Base-by-base conservation (phyloP, 2,797 vertebrate species). In the Busarellus nigricollis region DNA sequence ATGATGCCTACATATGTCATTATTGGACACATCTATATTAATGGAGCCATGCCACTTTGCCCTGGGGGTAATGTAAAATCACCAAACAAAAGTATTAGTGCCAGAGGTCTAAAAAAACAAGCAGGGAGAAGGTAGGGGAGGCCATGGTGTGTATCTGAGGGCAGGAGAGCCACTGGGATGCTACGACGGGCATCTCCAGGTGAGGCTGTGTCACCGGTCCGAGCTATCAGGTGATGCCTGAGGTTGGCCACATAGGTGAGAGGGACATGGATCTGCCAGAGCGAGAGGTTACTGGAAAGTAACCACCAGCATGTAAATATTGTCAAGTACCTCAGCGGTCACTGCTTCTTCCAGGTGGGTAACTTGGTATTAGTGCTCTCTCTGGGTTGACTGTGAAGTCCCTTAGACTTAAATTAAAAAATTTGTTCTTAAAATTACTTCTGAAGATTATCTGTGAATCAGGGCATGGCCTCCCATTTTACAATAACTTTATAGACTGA, bases 181-280 rank as follows among this genome's bases (percentile, higher is more conserved):
- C 35, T 45, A 16, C 0, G 0, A 35, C 5, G 5, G 20, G 25
- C 20, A 61, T 44, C 55, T 77, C 55, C 50, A 73, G 28, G 5
- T 15, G 54, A 59, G 54, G 38, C 49, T 76, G 45, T 19, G 67
- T 58, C 26, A 45, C 62, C 1, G 10, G 58, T 19, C 18, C 15
- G 22, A 89, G 37, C 7, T 11, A 45, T 20, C 5, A 25, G 49
- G 35, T 38, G 26, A 10, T 71, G 71, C 15, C 58, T 76, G 44
- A 88, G 7, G 26, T 6, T 69, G 40, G n/a, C 44, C 66, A 59
- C 26, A 5, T 1, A 40, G 49, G 11, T 7, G 5, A 81, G 35
- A 52, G 29, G 42, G 29, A 65, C 1, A 1, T 35, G 45, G 37
- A 47, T 52, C 59, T 57, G 16, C 18, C 65, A 81, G 54, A 81